Conservation (phyloP, 92 coral and sea anemone genomes). For the Palythoa caribaeorum region DNA sequence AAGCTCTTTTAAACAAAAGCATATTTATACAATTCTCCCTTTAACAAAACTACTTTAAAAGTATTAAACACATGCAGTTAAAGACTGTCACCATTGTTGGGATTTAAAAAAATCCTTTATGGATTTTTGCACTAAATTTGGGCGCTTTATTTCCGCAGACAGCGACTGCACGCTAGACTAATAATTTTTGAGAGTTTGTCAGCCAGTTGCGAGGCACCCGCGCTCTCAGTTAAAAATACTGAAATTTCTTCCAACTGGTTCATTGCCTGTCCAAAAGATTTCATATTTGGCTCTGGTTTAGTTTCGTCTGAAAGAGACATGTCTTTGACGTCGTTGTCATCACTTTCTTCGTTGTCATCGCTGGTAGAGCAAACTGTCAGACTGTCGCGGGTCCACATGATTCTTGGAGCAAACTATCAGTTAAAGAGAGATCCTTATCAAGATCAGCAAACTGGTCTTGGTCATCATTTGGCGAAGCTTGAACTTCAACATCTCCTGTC, state of each 20-base stretch:
- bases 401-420: conserved; percentile 1
- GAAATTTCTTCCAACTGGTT: neutral
- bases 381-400: neutral
- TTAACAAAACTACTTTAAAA: too few species aligned
- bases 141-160: too few species aligned
- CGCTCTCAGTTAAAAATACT: neutral
- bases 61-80: too few species aligned
- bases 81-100: neutral
- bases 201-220: neutral
- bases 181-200: neutral
- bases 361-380: neutral
- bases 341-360: neutral
- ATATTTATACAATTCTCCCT: too few species aligned
- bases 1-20: too few species aligned
- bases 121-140: too few species aligned
- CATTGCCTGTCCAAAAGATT: neutral
- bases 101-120: neutral
- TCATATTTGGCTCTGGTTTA: neutral
- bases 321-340: neutral
- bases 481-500: neutral
- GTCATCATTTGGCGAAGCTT: neutral
- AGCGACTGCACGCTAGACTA: neutral
- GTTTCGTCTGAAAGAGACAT: neutral
- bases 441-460: neutral
- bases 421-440: neutral